These are phyloP conservation scores for Lasioglossum leucozonium DNA, from an alignment of 2,888 invertebrate genomes.

Conservation along the genomic window DNA sequence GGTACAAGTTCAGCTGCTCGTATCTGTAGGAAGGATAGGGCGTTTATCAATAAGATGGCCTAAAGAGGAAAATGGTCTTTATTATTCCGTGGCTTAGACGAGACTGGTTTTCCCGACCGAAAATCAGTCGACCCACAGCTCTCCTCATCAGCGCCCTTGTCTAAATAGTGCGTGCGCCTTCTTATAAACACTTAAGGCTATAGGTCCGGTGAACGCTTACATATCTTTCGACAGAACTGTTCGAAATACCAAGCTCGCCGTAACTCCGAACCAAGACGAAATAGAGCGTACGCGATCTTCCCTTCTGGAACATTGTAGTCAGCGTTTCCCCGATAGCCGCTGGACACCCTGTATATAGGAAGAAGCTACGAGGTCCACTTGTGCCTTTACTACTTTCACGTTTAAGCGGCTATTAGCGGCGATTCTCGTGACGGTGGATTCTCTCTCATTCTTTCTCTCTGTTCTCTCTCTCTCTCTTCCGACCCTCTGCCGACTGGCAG, in stretches of 20 bases:
- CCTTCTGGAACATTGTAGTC: background rate
- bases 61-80: no score
- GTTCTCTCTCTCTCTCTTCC: background rate
- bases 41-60: no score
- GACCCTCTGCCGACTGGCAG: background rate
- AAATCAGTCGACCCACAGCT: no score
- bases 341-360: background rate
- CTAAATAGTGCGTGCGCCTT: no score
- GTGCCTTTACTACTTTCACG: slow-evolving; percentile 73
- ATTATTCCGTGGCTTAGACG: no score
- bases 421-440: slow-evolving; percentile 67
- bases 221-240: background rate
- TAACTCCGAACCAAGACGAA: background rate
- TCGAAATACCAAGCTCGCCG: background rate
- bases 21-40: no score
- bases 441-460: background rate
- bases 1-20: no score
- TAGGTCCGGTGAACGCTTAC: no score
- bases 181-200: no score
- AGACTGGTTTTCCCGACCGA: no score
- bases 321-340: background rate
- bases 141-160: no score
- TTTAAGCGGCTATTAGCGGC: slow-evolving; percentile 76
- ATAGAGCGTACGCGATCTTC: background rate
- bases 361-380: slow-evolving; percentile 57